phyloP scores from a whole-genome alignment of 2,797 vertebrate species.

The Mormyrops attenuatus region DNA sequence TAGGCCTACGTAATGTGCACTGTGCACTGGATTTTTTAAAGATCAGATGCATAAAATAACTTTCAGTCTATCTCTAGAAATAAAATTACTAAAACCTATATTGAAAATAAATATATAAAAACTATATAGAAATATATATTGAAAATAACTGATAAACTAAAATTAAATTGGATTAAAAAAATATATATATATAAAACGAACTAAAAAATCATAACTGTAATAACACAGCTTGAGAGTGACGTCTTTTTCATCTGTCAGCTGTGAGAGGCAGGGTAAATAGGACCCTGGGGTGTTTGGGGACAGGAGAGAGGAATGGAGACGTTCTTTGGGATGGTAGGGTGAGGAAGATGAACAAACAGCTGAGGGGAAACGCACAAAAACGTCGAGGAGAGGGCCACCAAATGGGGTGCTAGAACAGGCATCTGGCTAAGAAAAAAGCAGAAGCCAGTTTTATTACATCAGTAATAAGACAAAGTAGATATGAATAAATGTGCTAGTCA shows the following conservation, averaged over 20 bases:
- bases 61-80: neutral
- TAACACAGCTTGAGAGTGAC: neutral
- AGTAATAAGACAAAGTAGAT: neutral
- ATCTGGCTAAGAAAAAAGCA: neutral
- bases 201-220: neutral
- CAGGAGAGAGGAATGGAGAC: neutral
- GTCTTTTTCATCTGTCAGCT: neutral
- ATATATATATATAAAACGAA: neutral
- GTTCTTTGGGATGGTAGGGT: neutral
- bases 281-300: neutral
- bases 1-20: neutral
- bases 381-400: neutral
- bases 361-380: neutral
- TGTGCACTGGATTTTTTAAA: neutral
- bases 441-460: neutral
- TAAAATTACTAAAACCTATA: neutral
- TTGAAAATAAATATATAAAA: neutral
- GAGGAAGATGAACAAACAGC: neutral
- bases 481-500: neutral
- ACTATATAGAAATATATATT: neutral
- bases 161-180: neutral
- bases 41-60: neutral
- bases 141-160: neutral
- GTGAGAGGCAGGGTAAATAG: neutral
- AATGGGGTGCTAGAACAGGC: neutral